phyloP scores from a whole-genome alignment of 2,113 vertebrate species.

The Muntiacus muntjak region DNA sequence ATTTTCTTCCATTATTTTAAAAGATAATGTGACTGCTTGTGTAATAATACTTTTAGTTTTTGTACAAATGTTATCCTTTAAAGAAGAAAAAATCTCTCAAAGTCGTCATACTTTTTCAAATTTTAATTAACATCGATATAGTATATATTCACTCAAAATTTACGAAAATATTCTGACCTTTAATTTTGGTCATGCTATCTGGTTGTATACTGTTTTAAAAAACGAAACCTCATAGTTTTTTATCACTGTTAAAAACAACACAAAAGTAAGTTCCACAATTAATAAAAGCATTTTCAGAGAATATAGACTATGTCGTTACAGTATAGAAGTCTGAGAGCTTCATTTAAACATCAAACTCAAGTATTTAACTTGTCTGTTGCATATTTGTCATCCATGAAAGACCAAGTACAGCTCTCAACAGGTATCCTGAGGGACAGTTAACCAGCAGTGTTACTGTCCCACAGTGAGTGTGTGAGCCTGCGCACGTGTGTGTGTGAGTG shows the following conservation, averaged over 20 bases:
- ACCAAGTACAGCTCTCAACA: neutral
- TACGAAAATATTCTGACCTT: neutral
- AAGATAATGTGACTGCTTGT: neutral
- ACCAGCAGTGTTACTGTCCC: neutral
- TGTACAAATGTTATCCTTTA: neutral
- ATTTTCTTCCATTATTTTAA: neutral
- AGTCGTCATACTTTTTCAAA: neutral
- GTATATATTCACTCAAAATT: neutral
- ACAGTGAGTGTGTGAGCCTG: neutral
- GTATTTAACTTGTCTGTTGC: neutral
- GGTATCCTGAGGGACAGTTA: neutral
- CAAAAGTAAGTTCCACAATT: neutral
- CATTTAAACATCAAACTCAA: neutral
- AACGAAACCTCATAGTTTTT: neutral
- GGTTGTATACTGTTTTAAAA: neutral
- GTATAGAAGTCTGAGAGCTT: neutral
- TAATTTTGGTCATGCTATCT: neutral
- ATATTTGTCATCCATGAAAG: neutral
- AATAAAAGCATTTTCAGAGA: neutral
- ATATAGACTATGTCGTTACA: neutral
- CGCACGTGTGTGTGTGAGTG: fast-evolving
- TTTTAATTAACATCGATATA: neutral
- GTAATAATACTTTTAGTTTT: neutral
- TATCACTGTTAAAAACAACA: neutral
- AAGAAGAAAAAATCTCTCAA: neutral